Base-by-base conservation (phyloP, 1,140 invertebrate species). In the Dinoponera quadriceps region DNA sequence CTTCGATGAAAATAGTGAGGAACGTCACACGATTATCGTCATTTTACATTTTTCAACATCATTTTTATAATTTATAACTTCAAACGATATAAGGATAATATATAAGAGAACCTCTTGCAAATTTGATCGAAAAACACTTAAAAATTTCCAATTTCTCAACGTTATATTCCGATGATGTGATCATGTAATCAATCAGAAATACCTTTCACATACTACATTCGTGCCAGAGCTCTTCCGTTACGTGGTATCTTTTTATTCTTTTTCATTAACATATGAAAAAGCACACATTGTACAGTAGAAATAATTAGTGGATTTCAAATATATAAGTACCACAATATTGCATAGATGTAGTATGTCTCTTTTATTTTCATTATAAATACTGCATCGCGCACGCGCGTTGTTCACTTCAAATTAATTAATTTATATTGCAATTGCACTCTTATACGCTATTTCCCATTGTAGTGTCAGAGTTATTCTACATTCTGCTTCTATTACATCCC, bases 391-490 rank as follows among this genome's bases (percentile, higher is more conserved):
- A 44, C 38, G 38, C 38, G 38, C 38, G 22, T 62, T 62, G 38
- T 69, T 80, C 33, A 78, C 3, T 69, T 71, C 22, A 80, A 29
- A 74, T 74, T 62, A 74, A 82, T 16, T 82, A 74, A 82, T 82
- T n/a, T 51, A 63, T 73, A 74, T 82, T 82, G 78, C 78, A 48
- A 72, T 81, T 81, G 71, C 69, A 82, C 29, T 82, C 54, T 82
- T 82, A 73, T 9, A 62, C 16, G 62, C 27, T 82, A 73, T 62
- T 74, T 63, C 74, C 74, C 4, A 82, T 63, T 29, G 16, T 82
- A 73, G 55, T 85, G 86, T 85, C 82, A 87, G 54, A 55, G 68
- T 88, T 59, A 71, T 85, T 85, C 65, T 82, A 77, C 72, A 68
- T 88, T 80, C 66, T 71, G 48, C 75, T 38, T 84, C 59, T 77